Percentiles rank a stretch among this genome's conserved stretches.
These are phyloP conservation scores for Pammene fasciana DNA, from an alignment of 2,888 invertebrate genomes.

Conservation along the genomic window DNA sequence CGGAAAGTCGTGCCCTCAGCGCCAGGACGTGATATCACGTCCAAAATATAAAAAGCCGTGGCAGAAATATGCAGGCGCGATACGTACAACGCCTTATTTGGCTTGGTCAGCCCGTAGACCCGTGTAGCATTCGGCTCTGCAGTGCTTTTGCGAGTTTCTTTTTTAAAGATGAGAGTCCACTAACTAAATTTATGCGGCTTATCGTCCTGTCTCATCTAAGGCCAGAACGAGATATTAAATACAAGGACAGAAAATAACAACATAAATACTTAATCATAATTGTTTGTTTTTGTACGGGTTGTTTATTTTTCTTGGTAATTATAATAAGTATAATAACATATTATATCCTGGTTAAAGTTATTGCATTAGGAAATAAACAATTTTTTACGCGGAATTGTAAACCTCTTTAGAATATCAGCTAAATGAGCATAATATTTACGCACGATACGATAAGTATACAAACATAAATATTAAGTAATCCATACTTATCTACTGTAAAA, in stretches of 20 bases:
- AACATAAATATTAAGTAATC: background rate
- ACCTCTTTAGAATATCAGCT: background rate
- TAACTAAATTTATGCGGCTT: background rate
- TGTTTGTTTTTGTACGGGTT: background rate
- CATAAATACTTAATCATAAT: conserved; percentile 2
- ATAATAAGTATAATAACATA: conserved; percentile 1
- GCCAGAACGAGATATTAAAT: background rate
- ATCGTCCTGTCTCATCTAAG: background rate
- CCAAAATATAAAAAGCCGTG: too few species aligned
- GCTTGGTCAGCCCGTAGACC: too few species aligned
- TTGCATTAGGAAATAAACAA: conserved; percentile 19
- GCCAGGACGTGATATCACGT: too few species aligned
- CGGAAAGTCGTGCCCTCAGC: too few species aligned
- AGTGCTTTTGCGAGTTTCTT: too few species aligned
- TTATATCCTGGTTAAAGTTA: conserved; percentile 4
- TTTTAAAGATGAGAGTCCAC: background rate
- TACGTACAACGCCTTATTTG: too few species aligned
- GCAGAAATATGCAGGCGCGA: too few species aligned
- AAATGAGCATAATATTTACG: conserved; percentile 34
- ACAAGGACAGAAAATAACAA: conserved; percentile 8
- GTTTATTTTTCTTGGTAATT: conserved; percentile 17
- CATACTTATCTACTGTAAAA: too few species aligned
- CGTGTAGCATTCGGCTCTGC: too few species aligned
- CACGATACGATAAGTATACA: conserved; percentile 25
- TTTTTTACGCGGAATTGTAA: conserved; percentile 24